These are phyloP conservation scores for Tyrophagus putrescentiae DNA, from an alignment of 1,140 invertebrate genomes.

Conservation along the genomic window DNA sequence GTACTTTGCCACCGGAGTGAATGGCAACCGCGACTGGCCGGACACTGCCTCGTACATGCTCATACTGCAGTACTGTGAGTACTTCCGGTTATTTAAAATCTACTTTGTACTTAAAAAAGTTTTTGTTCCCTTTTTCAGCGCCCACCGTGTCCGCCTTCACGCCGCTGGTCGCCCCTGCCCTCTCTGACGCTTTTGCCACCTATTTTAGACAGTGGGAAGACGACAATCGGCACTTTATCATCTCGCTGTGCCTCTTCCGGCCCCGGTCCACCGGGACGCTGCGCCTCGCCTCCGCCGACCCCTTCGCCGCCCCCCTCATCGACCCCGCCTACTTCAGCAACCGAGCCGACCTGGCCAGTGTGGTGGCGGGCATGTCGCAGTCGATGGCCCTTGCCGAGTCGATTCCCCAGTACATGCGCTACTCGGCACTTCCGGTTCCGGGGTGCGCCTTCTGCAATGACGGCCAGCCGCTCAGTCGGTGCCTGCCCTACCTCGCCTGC, in stretches of 20 bases:
- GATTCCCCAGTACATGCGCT: neutral
- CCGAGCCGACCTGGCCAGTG: slow-evolving; percentile 42
- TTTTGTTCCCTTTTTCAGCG: neutral
- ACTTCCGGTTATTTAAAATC: neutral
- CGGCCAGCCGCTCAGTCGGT: slow-evolving; percentile 46
- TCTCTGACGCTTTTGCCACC: neutral
- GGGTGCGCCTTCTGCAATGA: slow-evolving; percentile 50
- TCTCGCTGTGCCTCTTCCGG: slow-evolving; percentile 50
- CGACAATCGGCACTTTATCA: slow-evolving; percentile 36
- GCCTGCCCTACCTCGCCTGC: slow-evolving; percentile 56
- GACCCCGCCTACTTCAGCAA: slow-evolving; percentile 59
- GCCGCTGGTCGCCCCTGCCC: neutral
- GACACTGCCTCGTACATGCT: neutral
- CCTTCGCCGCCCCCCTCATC: slow-evolving; percentile 55
- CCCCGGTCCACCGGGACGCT: slow-evolving; percentile 57
- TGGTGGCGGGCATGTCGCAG: slow-evolving; percentile 22
- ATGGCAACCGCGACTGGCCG: neutral
- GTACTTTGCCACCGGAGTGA: neutral
- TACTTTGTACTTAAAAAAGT: neutral
- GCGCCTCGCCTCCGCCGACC: slow-evolving; percentile 39
- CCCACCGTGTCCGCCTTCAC: neutral
- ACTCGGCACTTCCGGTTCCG: slow-evolving; percentile 29
- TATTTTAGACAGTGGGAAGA: neutral
- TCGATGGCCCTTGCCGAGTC: slow-evolving; percentile 12
- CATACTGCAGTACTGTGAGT: neutral